These are phyloP conservation scores for Drosophila colorata DNA, from an alignment of 2,888 invertebrate genomes.

Conservation along the genomic window DNA sequence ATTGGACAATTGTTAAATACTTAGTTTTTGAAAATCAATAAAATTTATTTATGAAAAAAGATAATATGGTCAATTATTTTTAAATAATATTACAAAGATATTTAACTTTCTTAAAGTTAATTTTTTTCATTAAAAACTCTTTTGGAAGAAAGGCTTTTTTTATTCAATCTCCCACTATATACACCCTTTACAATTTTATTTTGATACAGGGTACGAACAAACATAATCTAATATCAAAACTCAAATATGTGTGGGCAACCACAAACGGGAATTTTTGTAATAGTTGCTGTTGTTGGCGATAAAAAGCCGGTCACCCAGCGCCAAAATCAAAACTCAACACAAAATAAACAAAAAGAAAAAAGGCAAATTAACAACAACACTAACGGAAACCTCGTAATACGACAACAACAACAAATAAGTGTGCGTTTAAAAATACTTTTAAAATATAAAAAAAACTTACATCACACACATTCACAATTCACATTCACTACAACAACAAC, in stretches of 20 bases:
- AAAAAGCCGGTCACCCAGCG: slow-evolving; percentile 45
- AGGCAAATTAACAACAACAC: slow-evolving; percentile 25
- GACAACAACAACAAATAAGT: slow-evolving; percentile 1
- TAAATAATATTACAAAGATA: too few relatives aligned
- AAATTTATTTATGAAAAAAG: too few relatives aligned
- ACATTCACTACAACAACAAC: slow-evolving; percentile 22
- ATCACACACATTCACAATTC: slow-evolving; percentile 60
- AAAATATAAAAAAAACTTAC: slow-evolving; percentile 59
- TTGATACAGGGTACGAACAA: neutral
- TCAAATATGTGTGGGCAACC: slow-evolving; percentile 13
- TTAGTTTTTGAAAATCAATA: too few relatives aligned
- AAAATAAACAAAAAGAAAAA: slow-evolving; percentile 17
- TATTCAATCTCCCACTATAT: neutral
- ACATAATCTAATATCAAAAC: slow-evolving; percentile 3
- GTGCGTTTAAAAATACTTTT: slow-evolving; percentile 42
- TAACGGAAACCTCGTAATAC: slow-evolving; percentile 17
- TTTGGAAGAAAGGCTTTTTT: too few relatives aligned
- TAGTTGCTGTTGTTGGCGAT: slow-evolving; percentile 18
- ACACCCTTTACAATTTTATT: neutral
- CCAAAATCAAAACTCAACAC: slow-evolving; percentile 21
- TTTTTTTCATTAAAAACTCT: too few relatives aligned
- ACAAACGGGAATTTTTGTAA: slow-evolving; percentile 19
- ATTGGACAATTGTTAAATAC: too few relatives aligned
- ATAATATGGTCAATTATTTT: too few relatives aligned
- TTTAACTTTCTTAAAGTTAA: too few relatives aligned